A percentile compares a stretch with the other conserved stretches of the same genome.
Conservation (phyloP, 2,113 vertebrate genomes). For the Cyprinus carpio region DNA sequence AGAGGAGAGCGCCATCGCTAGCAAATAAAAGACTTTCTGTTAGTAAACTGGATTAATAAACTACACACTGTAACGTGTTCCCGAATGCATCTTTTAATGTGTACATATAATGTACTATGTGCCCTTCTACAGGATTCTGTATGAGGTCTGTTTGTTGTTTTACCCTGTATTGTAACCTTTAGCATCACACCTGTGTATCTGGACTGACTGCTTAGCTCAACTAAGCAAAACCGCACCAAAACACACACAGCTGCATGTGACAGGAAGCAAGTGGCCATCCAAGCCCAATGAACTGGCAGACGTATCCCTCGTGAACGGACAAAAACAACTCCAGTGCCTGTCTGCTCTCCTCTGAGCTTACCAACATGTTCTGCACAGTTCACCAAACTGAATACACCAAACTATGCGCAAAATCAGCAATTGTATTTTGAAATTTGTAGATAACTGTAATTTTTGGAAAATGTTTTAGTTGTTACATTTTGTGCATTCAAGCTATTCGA, state of each 20-base stretch:
- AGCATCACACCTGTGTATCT: conserved; percentile 44
- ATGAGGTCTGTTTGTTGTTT: conserved; percentile 21
- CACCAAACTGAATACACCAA: conserved; percentile 38
- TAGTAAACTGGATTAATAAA: conserved; percentile 31
- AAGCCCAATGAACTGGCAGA: not conserved
- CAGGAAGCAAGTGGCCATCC: conserved; percentile 7
- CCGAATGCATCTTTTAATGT: conserved; percentile 26
- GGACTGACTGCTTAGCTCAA: conserved; percentile 20
- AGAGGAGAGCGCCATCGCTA: conserved; percentile 82
- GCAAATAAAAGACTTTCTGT: conserved; percentile 76
- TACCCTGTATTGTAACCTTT: conserved; percentile 22
- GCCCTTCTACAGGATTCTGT: conserved; percentile 13
- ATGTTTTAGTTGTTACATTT: conserved; percentile 13
- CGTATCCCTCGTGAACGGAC: conserved; percentile 1
- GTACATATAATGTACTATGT: conserved; percentile 36
- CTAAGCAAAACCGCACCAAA: conserved; percentile 17
- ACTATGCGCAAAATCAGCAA: conserved; percentile 11
- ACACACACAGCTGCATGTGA: conserved; percentile 30
- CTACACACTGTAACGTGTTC: not conserved
- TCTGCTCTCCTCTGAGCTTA: conserved; percentile 45
- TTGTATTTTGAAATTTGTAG: conserved; percentile 16
- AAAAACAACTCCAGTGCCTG: conserved; percentile 48
- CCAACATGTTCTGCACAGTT: not conserved
- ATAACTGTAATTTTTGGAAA: conserved; percentile 1
- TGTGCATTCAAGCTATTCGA: conserved; percentile 48